phyloP scores from a whole-genome alignment of 1,140 invertebrate genomes.

The Ceratina australensis region DNA sequence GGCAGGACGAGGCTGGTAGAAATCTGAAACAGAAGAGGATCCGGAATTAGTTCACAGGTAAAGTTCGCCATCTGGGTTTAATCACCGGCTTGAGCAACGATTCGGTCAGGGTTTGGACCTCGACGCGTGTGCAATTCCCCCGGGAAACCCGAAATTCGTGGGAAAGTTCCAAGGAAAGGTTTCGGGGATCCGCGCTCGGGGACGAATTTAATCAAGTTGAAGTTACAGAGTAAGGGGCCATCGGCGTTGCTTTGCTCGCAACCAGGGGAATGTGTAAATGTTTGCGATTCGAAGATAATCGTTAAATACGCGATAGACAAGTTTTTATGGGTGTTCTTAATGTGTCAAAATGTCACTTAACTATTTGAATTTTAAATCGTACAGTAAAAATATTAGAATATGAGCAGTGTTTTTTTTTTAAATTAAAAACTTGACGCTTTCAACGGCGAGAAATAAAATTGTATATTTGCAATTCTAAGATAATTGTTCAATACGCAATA shows the following conservation, averaged over 20 bases:
- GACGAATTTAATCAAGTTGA: constrained; percentile 21
- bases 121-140: neutral
- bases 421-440: too few species aligned
- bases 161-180: neutral
- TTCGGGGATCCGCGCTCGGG: too few species aligned
- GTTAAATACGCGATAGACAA: neutral
- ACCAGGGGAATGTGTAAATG: neutral
- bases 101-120: neutral
- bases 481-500: too few species aligned
- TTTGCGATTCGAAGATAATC: neutral
- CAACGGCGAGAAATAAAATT: too few species aligned
- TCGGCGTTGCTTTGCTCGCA: neutral
- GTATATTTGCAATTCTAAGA: too few species aligned
- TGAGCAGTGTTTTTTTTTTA: too few species aligned
- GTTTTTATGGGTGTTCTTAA: neutral
- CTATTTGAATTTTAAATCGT: too few species aligned
- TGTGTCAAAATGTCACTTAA: too few species aligned
- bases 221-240: neutral
- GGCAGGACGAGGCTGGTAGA: constrained; percentile 50
- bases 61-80: constrained; percentile 8
- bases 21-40: constrained; percentile 55
- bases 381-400: too few species aligned
- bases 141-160: neutral
- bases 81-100: constrained; percentile 8
- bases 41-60: constrained; percentile 15